Conservation (phyloP, 2,888 invertebrate species). For the Calameuta filiformis region DNA sequence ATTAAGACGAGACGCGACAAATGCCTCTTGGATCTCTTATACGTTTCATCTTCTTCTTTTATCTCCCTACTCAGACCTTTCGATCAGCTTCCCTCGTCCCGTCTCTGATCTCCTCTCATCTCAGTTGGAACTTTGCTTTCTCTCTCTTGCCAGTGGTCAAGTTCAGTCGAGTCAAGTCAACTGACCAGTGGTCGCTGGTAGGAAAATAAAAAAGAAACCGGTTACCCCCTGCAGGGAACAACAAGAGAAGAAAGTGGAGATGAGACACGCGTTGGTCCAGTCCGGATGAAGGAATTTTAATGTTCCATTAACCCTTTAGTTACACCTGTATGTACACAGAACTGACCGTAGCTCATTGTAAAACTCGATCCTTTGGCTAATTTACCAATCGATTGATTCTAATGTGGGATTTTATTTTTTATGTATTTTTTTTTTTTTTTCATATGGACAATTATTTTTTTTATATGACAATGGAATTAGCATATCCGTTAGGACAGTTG, state of each 20-base stretch:
- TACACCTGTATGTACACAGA: not conserved
- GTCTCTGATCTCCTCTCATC: not conserved
- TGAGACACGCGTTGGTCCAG: not conserved
- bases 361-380: not conserved
- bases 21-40: conserved; percentile 25
- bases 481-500: conserved; percentile 52
- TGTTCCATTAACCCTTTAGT: not conserved
- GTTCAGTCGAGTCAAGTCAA: conserved; percentile 28
- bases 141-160: not conserved
- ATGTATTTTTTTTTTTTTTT: no score
- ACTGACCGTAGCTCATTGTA: not conserved
- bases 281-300: not conserved
- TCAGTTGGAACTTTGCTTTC: not conserved
- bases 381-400: not conserved
- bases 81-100: not conserved
- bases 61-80: not conserved
- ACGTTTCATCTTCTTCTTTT: conserved; percentile 20
- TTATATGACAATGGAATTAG: not conserved
- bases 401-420: not conserved
- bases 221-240: conserved; percentile 37
- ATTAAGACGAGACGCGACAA: conserved; percentile 42
- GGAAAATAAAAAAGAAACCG: conserved; percentile 48
- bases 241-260: not conserved
- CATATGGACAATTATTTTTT: not conserved
- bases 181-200: conserved; percentile 52